phyloP scores from a whole-genome alignment of 2,888 invertebrate genomes.

The Melieria omissa region DNA sequence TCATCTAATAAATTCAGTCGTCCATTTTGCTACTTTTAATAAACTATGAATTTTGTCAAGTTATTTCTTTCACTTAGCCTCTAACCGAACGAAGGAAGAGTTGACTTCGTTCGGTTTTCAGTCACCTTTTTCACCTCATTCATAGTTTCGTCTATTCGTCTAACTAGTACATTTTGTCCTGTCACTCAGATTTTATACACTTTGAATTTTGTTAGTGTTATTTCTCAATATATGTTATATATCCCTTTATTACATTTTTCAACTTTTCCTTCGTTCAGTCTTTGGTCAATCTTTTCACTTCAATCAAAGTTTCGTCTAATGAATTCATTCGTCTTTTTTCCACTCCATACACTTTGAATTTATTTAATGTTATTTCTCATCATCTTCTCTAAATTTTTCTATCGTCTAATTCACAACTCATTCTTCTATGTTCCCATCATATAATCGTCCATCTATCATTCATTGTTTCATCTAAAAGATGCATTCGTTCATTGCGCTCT shows the following conservation, averaged over 20 bases:
- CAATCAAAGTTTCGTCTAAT: not conserved
- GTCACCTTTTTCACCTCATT: not conserved
- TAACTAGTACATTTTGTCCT: not conserved
- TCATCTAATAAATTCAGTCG: not conserved
- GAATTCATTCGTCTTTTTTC: not conserved
- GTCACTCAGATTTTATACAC: too few species aligned
- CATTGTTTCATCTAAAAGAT: too few species aligned
- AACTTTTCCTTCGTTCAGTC: not conserved
- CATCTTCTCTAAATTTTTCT: conserved; percentile 15
- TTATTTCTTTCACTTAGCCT: not conserved
- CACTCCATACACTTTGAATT: conserved; percentile 7
- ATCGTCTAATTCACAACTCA: not conserved
- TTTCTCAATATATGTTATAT: too few species aligned
- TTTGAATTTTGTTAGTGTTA: too few species aligned
- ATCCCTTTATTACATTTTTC: too few species aligned
- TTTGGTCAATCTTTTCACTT: not conserved
- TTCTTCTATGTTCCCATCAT: too few species aligned
- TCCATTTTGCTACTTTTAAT: not conserved
- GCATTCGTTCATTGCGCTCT: too few species aligned
- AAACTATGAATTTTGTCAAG: too few species aligned
- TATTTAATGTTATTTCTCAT: conserved; percentile 21
- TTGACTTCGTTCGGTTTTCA: not conserved
- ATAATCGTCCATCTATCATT: too few species aligned
- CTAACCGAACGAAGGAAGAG: too few species aligned
- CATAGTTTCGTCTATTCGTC: not conserved